Conservation (phyloP, 2,888 invertebrate species). For the Polietes domitor region DNA sequence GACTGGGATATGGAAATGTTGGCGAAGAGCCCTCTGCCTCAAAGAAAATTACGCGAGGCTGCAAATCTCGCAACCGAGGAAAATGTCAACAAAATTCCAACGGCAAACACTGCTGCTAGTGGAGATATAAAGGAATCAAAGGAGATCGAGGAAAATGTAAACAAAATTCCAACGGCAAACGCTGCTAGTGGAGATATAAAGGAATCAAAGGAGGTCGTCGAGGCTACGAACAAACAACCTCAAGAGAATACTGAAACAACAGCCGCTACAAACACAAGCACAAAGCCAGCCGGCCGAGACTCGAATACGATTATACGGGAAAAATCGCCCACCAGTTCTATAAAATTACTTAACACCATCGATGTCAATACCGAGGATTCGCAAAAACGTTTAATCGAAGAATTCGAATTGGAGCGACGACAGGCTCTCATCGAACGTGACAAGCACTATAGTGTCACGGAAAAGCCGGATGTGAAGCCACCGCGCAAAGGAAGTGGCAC, state of each 20-base stretch:
- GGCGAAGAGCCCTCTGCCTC: slow-evolving; percentile 75
- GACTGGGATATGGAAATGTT: slow-evolving; percentile 74
- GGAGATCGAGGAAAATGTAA: not conserved
- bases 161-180: not conserved
- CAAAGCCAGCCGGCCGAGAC: not conserved
- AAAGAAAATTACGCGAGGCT: slow-evolving; percentile 64
- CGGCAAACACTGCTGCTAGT: not conserved
- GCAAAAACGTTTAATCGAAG: slow-evolving; percentile 74
- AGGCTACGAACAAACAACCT: not conserved
- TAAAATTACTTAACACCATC: slow-evolving; percentile 73
- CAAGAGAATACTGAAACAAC: not conserved
- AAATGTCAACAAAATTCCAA: not conserved
- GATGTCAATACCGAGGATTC: slow-evolving; percentile 67
- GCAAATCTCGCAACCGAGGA: not conserved
- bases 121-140: not conserved
- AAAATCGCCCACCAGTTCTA: slow-evolving; percentile 70
- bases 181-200: not conserved
- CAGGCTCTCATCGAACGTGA: slow-evolving; percentile 77
- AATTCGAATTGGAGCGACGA: slow-evolving; percentile 78
- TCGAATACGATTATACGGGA: slow-evolving; percentile 44
- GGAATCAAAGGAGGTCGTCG: not conserved
- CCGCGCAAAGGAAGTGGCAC: slow-evolving; percentile 69
- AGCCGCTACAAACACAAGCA: not conserved
- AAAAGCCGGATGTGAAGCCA: slow-evolving; percentile 67
- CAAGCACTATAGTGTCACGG: slow-evolving; percentile 74